Conservation (phyloP, 1,140 invertebrate genomes). For the Drosophila murphyi region DNA sequence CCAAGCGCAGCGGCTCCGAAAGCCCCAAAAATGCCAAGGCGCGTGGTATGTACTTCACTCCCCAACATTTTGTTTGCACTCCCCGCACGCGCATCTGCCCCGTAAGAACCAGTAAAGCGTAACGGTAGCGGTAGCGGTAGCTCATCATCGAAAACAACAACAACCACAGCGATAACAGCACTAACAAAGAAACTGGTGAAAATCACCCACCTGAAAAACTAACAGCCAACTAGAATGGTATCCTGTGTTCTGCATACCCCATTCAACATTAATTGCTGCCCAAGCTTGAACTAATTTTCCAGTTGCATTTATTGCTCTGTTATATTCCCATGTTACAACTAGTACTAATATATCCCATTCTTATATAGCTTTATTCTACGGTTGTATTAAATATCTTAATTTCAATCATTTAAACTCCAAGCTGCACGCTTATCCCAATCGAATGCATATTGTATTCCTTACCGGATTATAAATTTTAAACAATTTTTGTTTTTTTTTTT, state of each 20-base stretch:
- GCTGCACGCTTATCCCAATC: no score
- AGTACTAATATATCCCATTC: no score
- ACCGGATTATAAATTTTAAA: no score
- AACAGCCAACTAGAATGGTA: neutral
- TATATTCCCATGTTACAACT: no score
- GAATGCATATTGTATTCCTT: no score
- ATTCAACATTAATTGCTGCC: neutral
- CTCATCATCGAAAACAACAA: conserved; percentile 1
- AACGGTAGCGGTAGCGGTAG: conserved; percentile 30
- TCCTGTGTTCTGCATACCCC: neutral
- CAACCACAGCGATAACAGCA: conserved; percentile 7
- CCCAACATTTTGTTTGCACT: neutral
- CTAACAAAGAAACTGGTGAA: neutral
- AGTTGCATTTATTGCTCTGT: no score
- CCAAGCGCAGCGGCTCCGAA: conserved; percentile 93
- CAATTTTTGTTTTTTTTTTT: no score
- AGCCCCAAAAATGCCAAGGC: conserved; percentile 85
- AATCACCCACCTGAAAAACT: neutral
- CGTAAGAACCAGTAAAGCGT: conserved; percentile 27
- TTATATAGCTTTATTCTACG: no score
- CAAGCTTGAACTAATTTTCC: neutral
- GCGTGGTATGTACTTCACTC: conserved; percentile 67
- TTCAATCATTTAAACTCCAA: no score
- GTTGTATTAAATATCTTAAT: no score
- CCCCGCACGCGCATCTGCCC: conserved; percentile 2